Evolutionary conservation across 1,140 invertebrate species (phyloP).

Genomic region (Rhyzopertha dominica): DNA sequence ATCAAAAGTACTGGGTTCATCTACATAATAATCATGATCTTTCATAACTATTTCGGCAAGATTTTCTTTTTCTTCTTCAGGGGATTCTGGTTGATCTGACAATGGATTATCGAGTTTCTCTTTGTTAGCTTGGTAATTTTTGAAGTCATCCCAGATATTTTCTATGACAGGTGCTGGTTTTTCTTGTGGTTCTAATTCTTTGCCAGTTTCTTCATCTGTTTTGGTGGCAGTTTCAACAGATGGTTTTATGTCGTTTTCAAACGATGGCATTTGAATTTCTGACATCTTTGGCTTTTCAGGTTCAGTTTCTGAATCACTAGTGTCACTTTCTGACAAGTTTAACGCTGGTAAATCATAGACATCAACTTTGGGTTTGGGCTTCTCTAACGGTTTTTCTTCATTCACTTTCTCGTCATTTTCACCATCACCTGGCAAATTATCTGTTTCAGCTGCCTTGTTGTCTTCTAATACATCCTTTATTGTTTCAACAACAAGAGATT

Average conservation of each 20-base stretch:
- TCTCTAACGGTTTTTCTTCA: slow-evolving; percentile 54
- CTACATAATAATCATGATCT: slow-evolving; percentile 53
- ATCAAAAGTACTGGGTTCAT: slow-evolving; percentile 8
- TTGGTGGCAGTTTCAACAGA: slow-evolving; percentile 4
- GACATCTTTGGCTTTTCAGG: slow-evolving; percentile 32
- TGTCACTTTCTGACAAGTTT: slow-evolving; percentile 75
- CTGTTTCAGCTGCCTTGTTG: slow-evolving; percentile 36
- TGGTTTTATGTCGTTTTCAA: slow-evolving; percentile 18
- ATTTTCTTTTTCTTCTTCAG: slow-evolving; percentile 10
- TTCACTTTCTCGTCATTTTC: slow-evolving; percentile 7
- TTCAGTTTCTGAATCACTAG: slow-evolving; percentile 66
- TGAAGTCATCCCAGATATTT: slow-evolving; percentile 80
- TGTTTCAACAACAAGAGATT: slow-evolving; percentile 30
- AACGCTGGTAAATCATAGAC: slow-evolving; percentile 71
- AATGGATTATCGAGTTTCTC: slow-evolving; percentile 44
- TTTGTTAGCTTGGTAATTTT: slow-evolving; percentile 59
- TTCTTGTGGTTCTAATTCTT: slow-evolving; percentile 15
- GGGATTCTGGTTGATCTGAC: slow-evolving; percentile 16
- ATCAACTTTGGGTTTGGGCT: slow-evolving; percentile 58
- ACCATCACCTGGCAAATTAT: slow-evolving; percentile 29
- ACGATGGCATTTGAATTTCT: slow-evolving; percentile 24
- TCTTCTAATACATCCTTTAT: slow-evolving; percentile 45
- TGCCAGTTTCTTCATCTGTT: slow-evolving; percentile 1
- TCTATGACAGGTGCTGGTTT: slow-evolving; percentile 49
- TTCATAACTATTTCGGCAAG: slow-evolving; percentile 41